Evolutionary conservation across 2,113 vertebrate species (phyloP).

Genomic region (Nothobranchius kuhntae): DNA sequence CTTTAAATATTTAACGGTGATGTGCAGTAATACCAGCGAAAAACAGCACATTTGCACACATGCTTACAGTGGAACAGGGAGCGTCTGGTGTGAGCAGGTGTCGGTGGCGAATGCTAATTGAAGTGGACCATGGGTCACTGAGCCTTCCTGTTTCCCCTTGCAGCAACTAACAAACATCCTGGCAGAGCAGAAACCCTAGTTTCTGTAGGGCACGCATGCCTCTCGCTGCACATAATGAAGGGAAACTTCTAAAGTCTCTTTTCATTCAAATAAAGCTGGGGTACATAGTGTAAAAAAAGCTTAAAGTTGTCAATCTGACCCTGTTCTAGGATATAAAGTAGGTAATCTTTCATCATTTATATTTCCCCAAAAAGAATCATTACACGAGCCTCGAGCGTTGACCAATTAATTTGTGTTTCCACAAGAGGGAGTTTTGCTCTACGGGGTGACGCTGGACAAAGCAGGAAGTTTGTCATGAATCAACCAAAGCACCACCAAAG

Average conservation of each 20-base stretch:
- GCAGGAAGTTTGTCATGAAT: too few species aligned
- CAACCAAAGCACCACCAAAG: too few species aligned
- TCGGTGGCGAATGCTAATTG: conserved; percentile 81
- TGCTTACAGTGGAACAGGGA: conserved; percentile 9
- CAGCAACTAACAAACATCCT: conserved; percentile 47
- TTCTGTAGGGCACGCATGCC: conserved; percentile 42
- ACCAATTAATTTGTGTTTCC: too few species aligned
- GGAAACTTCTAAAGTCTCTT: conserved; percentile 17
- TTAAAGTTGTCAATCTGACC: too few species aligned
- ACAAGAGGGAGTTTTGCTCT: too few species aligned
- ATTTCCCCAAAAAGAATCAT: too few species aligned
- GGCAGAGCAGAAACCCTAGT: conserved; percentile 38
- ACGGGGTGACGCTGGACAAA: too few species aligned
- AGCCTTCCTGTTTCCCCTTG: conserved; percentile 66
- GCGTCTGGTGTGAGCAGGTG: conserved; percentile 73
- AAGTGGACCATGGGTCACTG: conserved; percentile 79
- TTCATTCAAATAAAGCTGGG: too few species aligned
- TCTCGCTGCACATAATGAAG: conserved; percentile 25
- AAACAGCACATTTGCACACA: conserved; percentile 35
- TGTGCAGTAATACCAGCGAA: conserved; percentile 79
- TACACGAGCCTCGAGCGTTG: too few species aligned
- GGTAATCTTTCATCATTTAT: too few species aligned
- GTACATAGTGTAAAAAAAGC: too few species aligned
- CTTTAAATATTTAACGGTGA: conserved; percentile 83
- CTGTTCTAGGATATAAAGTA: too few species aligned